Conservation (phyloP, 2,888 invertebrate species). For the Spatulosminthurus flaviceps region DNA sequence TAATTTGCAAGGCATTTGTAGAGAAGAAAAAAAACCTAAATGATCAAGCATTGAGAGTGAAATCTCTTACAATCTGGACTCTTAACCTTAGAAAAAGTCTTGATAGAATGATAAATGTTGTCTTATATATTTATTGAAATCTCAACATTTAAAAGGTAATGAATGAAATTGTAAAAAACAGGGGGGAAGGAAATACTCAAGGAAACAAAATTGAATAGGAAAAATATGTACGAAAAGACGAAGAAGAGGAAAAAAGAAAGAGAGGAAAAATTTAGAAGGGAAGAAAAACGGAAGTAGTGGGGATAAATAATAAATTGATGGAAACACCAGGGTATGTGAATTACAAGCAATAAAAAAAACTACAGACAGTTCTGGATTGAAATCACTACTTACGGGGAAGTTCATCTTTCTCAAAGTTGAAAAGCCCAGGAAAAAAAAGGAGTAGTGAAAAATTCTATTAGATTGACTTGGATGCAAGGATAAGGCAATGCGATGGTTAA, state of each 20-base stretch:
- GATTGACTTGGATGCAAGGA: neutral
- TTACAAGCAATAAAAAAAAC: conserved; percentile 25
- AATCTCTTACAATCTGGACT: too few species aligned
- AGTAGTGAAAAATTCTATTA: conserved; percentile 1
- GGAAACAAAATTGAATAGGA: too few species aligned
- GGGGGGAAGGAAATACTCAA: neutral
- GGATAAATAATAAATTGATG: conserved; percentile 48
- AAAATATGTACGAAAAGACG: too few species aligned
- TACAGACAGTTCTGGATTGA: neutral
- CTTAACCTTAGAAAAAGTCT: too few species aligned
- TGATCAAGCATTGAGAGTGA: too few species aligned
- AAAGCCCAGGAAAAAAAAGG: neutral
- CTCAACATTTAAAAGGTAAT: conserved; percentile 13
- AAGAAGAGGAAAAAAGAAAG: too few species aligned
- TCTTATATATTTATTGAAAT: neutral
- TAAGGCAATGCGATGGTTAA: neutral
- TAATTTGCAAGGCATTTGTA: too few species aligned
- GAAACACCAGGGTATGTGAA: conserved; percentile 26
- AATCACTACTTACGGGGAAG: neutral
- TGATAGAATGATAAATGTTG: neutral
- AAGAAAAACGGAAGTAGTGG: conserved; percentile 45
- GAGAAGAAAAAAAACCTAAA: too few species aligned
- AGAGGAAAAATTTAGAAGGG: too few species aligned
- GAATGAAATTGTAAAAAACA: neutral
- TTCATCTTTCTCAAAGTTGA: neutral